These are phyloP conservation scores for Lepus oiostolus DNA, from an alignment of 2,797 vertebrate species.

Conservation along the genomic window DNA sequence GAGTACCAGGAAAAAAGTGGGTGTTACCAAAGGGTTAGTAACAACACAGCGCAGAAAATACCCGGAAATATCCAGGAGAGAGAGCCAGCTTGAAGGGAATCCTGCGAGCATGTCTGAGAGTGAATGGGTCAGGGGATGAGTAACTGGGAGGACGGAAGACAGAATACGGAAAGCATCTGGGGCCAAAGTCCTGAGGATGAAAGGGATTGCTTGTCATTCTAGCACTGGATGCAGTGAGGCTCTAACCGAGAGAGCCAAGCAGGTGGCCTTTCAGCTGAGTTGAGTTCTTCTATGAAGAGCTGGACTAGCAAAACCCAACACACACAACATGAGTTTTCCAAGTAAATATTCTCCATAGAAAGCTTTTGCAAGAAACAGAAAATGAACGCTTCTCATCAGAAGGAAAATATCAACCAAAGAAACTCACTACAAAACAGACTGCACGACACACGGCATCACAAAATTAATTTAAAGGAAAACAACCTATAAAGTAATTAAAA, in stretches of 20 bases:
- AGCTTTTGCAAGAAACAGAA: not conserved
- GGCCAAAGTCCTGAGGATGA: not conserved
- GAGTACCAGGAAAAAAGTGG: not conserved
- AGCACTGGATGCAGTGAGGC: not conserved
- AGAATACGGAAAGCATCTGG: not conserved
- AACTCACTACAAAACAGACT: not conserved
- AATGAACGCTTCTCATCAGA: not conserved
- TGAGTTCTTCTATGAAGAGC: not conserved
- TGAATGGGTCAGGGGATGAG: not conserved
- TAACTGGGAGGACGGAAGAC: not conserved
- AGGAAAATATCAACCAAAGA: not conserved
- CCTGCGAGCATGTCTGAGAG: not conserved
- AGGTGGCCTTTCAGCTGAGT: not conserved
- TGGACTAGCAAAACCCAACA: not conserved
- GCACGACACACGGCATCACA: not conserved
- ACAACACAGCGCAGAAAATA: not conserved
- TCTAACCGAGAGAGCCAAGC: not conserved
- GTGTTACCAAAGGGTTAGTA: not conserved
- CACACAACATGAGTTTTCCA: not conserved
- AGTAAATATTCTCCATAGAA: not conserved
- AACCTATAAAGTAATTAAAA: not conserved
- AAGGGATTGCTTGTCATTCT: not conserved
- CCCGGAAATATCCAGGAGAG: not conserved
- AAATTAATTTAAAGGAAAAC: not conserved
- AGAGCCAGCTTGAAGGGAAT: not conserved